Evolutionary conservation across 2,113 vertebrate species (phyloP).

Genomic region (Gallinago paraguaiae): DNA sequence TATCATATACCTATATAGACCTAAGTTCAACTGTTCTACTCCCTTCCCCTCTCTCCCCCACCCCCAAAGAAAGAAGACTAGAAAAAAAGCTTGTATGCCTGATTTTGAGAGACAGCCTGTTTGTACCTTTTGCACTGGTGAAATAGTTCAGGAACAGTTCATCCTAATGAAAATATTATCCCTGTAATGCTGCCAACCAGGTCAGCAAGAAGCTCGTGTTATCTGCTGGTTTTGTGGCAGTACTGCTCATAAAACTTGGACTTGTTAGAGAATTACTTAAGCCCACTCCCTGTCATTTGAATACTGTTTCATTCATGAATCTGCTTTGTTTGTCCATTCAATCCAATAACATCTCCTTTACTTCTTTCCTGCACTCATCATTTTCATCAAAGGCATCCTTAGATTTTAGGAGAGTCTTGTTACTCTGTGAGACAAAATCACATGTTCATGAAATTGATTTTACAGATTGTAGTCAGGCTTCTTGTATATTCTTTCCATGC

Average conservation of each 20-base stretch:
- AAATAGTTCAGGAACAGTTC: slow-evolving; percentile 24
- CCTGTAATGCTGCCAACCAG: not conserved
- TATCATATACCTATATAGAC: not conserved
- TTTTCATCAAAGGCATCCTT: not conserved
- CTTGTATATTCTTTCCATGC: not conserved
- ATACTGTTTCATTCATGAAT: not conserved
- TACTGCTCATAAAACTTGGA: not conserved
- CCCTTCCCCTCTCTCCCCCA: not conserved
- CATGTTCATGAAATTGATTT: not conserved
- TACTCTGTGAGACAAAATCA: not conserved
- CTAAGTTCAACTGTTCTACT: not conserved
- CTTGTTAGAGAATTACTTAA: not conserved
- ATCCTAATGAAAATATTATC: slow-evolving; percentile 43
- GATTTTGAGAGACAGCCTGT: not conserved
- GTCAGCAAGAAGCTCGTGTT: not conserved
- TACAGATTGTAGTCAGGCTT: not conserved
- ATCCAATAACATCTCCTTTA: not conserved
- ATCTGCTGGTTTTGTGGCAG: not conserved
- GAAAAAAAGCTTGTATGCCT: not conserved
- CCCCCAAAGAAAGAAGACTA: not conserved
- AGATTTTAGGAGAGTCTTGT: not conserved
- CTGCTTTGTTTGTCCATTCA: not conserved
- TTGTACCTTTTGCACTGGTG: not conserved
- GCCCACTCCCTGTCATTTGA: not conserved
- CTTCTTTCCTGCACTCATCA: not conserved